Evolutionary conservation across 2,888 invertebrate genomes (phyloP).

Genomic region (Linnaemya vulpina): DNA sequence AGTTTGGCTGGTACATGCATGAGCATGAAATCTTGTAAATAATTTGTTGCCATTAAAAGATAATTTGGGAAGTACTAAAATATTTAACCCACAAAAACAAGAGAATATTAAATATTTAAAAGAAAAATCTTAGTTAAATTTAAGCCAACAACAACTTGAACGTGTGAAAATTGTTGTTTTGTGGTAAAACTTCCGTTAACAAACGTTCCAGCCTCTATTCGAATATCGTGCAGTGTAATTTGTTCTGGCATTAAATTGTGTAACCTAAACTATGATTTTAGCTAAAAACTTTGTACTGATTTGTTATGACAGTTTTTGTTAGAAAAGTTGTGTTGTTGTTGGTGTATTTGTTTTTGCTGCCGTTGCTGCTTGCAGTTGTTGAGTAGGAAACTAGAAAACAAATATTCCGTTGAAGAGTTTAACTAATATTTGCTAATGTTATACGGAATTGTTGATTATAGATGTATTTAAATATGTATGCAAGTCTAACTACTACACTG

Average conservation of each 20-base stretch:
- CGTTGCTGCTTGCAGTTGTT: background rate
- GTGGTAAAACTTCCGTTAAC: background rate
- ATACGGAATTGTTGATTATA: constrained; percentile 56
- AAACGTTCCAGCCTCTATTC: background rate
- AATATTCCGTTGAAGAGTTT: constrained; percentile 74
- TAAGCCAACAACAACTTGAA: background rate
- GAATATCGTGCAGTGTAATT: background rate
- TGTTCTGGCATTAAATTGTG: background rate
- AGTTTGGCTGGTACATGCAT: too few species aligned
- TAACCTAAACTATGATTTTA: background rate
- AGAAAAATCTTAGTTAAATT: background rate
- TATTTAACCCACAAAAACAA: background rate
- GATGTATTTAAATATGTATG: constrained; percentile 4
- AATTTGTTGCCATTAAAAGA: background rate
- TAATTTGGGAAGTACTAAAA: background rate
- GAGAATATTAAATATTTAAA: background rate
- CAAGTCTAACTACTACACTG: constrained; percentile 15
- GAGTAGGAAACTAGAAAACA: constrained; percentile 14
- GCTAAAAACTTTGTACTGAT: constrained; percentile 19
- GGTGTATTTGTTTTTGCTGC: constrained; percentile 4
- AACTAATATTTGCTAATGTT: constrained; percentile 79
- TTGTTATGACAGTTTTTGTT: constrained; percentile 7
- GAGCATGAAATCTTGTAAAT: background rate
- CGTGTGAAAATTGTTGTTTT: too few species aligned
- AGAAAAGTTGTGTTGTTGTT: background rate